Base-by-base conservation (phyloP, 2,888 invertebrate species). In the Ligdia adustata region DNA sequence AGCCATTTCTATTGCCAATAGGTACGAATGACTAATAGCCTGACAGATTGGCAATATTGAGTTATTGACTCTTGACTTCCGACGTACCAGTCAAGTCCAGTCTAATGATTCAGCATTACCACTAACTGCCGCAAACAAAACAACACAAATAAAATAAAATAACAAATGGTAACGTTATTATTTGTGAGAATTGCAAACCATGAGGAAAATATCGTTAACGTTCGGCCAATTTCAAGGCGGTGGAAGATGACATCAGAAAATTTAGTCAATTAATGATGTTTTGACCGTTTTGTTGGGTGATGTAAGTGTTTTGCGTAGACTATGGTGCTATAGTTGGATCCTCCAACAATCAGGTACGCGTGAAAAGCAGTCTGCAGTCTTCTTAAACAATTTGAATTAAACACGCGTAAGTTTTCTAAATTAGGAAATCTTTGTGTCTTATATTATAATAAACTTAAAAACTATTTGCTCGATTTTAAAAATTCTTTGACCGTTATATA, bases 211-310 rank as follows among this genome's bases (percentile, higher is more conserved):
- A 7, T 2, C 9, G 14, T 6, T 22, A 22, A 22, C 3, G 6
- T 20, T 32, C 16, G 15, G 7, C 6, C 28, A n/a, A 24, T 37
- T 47, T 47, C 35, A 41, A 41, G 31, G 31, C 37, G 27, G 41
- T 46, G 12, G 16, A 22, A 22, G 22, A 35, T 47, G 47, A 47
- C 41, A 47, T 47, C 47, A 47, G 45, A 39, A 27, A 45, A 39
- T 46, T 46, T 39, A 39, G 15, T 35, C 41, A 37, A 47, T 40
- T 40, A 46, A 18, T 40, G 16, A 31, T 41, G 47, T 41, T 40
- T 47, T 39, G 46, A 37, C 31, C 31, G 31, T 32, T 47, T 31
- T 9, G 18, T 24, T 13, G 11, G 6, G 12, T 37, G 47, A 47
- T 41, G 47, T 31, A 47, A 47, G 47, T 41, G 41, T 18, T 40